These are phyloP conservation scores for Spongilla lacustris DNA, from an alignment of 37 sponge, comb jelly and placozoan species.

Conservation along the genomic window DNA sequence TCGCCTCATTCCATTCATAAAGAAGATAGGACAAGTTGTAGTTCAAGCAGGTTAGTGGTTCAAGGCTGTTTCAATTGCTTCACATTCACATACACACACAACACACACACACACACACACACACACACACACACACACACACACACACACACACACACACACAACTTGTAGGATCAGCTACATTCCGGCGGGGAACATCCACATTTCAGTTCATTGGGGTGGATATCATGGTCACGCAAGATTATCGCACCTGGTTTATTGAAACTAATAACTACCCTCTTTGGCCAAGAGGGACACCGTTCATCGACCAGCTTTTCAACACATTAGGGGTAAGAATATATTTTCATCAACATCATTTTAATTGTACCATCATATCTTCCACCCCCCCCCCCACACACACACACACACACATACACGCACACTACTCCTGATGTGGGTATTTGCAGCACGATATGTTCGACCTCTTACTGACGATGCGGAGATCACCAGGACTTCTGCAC, in stretches of 20 bases:
- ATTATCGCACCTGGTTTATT: conserved; percentile 76
- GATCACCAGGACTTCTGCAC: conserved; percentile 30
- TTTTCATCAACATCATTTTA: neutral
- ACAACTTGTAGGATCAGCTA: conserved; percentile 9
- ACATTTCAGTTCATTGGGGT: conserved; percentile 79
- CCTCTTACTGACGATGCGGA: conserved; percentile 48
- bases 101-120: neutral
- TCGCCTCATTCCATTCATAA: conserved; percentile 67
- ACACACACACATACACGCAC: too few species aligned
- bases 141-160: too few species aligned
- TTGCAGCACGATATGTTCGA: conserved; percentile 80
- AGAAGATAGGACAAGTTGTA: conserved; percentile 69
- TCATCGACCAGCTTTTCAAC: conserved; percentile 38
- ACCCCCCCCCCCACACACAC: too few species aligned
- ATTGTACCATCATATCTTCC: neutral
- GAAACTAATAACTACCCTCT: conserved; percentile 93
- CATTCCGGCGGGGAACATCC: conserved; percentile 31
- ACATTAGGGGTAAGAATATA: conserved; percentile 53
- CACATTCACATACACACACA: neutral
- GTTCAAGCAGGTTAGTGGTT: conserved; percentile 61
- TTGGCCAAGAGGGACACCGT: conserved; percentile 66
- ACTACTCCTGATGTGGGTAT: neutral
- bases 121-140: too few species aligned
- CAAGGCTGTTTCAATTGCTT: too few species aligned
- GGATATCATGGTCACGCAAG: conserved; percentile 75